phyloP scores from a whole-genome alignment of 2,113 vertebrate species.

The Lasiurus borealis region DNA sequence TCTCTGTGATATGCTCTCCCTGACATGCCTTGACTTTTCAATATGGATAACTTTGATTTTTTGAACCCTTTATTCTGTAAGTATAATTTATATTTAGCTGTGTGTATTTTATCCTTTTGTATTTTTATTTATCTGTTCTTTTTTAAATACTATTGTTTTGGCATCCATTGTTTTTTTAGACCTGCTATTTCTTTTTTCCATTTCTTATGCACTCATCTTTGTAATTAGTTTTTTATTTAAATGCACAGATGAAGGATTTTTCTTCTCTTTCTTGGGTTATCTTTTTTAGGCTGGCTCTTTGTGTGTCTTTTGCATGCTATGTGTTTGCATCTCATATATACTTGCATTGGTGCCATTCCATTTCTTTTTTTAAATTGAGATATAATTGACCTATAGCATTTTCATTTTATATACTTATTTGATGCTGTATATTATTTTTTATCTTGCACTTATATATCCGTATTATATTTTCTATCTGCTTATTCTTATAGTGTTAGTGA shows the following conservation, averaged over 20 bases:
- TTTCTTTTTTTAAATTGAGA: not conserved
- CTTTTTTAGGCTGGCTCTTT: not conserved
- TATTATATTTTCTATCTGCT: not conserved
- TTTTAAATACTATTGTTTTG: not conserved
- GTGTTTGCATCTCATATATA: not conserved
- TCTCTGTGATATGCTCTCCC: constrained; percentile 28
- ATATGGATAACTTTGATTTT: not conserved
- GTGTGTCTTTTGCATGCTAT: not conserved
- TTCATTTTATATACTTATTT: not conserved
- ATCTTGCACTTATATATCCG: not conserved
- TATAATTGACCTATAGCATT: not conserved
- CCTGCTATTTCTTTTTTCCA: not conserved
- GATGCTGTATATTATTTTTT: not conserved
- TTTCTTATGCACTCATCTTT: not conserved
- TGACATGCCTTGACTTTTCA: constrained; percentile 13
- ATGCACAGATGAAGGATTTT: not conserved
- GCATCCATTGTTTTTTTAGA: not conserved
- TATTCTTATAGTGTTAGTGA: not conserved
- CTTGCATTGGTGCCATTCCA: not conserved
- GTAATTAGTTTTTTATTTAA: not conserved
- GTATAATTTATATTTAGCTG: not conserved
- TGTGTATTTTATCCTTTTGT: not conserved
- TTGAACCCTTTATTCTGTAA: not conserved
- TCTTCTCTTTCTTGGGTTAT: constrained; percentile 13
- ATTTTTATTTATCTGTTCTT: constrained; percentile 48